Evolutionary conservation across 1,140 invertebrate genomes (phyloP), one percentile per base, ranked within the genome.

Genomic region (Tetramorium alpestre): DNA sequence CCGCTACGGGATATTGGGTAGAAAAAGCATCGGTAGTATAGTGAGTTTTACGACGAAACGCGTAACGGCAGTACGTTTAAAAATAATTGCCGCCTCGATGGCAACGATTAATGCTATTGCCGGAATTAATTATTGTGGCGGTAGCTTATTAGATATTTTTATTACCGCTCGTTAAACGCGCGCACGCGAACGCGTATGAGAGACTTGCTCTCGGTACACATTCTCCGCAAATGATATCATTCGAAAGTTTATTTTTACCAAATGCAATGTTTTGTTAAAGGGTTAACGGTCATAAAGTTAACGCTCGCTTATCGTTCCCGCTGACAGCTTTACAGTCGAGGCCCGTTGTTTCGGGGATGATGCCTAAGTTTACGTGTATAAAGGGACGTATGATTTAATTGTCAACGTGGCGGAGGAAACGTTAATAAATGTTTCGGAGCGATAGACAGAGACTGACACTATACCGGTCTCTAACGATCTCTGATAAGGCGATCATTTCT

Each of bases 101-200:
- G 47, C 49, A 56, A 47, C 87, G 73, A 87, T 88, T 78, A 89
- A 88, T 51, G 72, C 80, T 54, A 78, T 89, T 65, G 82, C 54
- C 47, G 18, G 60, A 76, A 89, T 89, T 89, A 89, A 89, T 89
- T 89, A 86, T 86, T 89, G 56, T 69, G 44, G 49, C 65, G 41
- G 60, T 62, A 64, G 88, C 76, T 89, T 86, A 89, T 80, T 89
- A 89, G 75, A 86, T 89, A 86, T 75, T 89, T 89, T 89, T 70
- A 89, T 70, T n/a, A 25, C 62, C 38, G 49, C 67, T 89, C 88
- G 84, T 89, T 89, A 87, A 89, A 86, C 67, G 25, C 41, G 60
- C 13, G 62, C 33, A n/a, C 44, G 64, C 49, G 64, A 25, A 16
- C 38, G 4, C 38, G 25, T 11, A 58, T 28, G 41, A 41, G 22